Evolutionary conservation across 2,113 vertebrate species (phyloP).

Genomic region (Felis chaus): DNA sequence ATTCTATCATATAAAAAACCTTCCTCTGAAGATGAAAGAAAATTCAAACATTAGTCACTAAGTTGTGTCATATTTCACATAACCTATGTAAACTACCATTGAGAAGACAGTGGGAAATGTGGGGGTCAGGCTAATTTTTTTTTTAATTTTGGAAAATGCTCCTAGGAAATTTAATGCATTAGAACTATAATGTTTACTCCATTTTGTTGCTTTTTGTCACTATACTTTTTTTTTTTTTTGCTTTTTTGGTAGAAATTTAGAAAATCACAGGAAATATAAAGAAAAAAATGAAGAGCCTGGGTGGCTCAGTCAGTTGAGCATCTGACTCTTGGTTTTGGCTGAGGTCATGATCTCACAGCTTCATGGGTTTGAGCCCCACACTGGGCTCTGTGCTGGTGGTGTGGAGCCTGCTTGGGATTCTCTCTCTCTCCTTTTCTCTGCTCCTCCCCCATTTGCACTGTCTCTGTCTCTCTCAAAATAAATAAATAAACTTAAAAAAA

Average conservation of each 20-base stretch:
- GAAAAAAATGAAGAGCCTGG: neutral
- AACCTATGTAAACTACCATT: neutral
- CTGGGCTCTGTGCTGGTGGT: no score
- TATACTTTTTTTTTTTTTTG: neutral
- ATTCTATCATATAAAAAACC: neutral
- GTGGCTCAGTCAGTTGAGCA: no score
- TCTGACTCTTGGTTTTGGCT: no score
- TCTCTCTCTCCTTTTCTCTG: no score
- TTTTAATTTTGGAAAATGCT: neutral
- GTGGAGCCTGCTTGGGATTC: no score
- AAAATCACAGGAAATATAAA: neutral
- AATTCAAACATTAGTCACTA: constrained; percentile 17
- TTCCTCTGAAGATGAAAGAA: constrained; percentile 47
- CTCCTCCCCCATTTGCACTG: no score
- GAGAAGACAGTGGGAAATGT: neutral
- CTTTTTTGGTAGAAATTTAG: constrained; percentile 10
- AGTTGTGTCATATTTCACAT: constrained; percentile 16
- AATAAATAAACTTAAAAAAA: neutral
- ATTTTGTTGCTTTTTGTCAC: neutral
- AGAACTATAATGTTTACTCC: constrained; percentile 5
- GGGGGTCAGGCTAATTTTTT: neutral
- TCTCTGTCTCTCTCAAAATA: no score
- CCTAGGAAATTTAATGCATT: neutral
- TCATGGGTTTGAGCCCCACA: no score
- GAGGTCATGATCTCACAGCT: no score